Percentiles rank a stretch among this genome's conserved stretches.
These are phyloP conservation scores for Netelia fuscicornis DNA, from an alignment of 2,888 invertebrate genomes.

Conservation along the genomic window DNA sequence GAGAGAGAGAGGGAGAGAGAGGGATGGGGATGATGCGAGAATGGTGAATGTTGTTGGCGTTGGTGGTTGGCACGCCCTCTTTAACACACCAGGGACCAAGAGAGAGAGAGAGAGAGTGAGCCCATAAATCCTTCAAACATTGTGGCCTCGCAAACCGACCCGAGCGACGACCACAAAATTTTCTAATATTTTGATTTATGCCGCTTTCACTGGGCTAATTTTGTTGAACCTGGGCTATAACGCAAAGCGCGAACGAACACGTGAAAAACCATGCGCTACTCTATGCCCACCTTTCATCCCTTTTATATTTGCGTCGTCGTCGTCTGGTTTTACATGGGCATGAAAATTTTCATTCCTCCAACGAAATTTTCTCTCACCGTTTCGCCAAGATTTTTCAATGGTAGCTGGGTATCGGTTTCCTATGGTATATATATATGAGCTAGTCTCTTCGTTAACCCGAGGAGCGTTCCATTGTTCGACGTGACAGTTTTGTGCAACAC, in stretches of 20 bases:
- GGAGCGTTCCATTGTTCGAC: slow-evolving; percentile 51
- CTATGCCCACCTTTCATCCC: slow-evolving; percentile 78
- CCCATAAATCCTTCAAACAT: slow-evolving; percentile 83
- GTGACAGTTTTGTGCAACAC: slow-evolving; percentile 53
- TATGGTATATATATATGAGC: neutral
- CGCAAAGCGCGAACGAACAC: slow-evolving; percentile 27
- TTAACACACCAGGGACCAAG: slow-evolving; percentile 73
- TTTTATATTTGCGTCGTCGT: neutral
- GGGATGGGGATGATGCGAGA: slow-evolving; percentile 68
- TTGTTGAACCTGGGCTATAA: slow-evolving; percentile 71
- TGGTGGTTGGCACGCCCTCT: slow-evolving; percentile 74
- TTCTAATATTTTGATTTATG: slow-evolving; percentile 84
- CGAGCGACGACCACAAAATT: slow-evolving; percentile 76
- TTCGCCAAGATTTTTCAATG: too few relatives aligned
- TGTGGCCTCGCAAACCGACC: slow-evolving; percentile 66
- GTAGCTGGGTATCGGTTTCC: slow-evolving; percentile 51
- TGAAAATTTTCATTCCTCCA: too few relatives aligned
- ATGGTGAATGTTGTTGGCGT: slow-evolving; percentile 69
- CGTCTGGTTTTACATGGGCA: too few relatives aligned
- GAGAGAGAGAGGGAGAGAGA: slow-evolving; percentile 62
- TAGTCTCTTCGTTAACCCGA: neutral
- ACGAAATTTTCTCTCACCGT: too few relatives aligned
- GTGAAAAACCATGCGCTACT: slow-evolving; percentile 38
- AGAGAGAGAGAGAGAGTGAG: slow-evolving; percentile 66
- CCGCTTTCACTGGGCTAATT: slow-evolving; percentile 83